Evolutionary conservation across 2,113 vertebrate species (phyloP).

Genomic region (Peucedramus taeniatus): DNA sequence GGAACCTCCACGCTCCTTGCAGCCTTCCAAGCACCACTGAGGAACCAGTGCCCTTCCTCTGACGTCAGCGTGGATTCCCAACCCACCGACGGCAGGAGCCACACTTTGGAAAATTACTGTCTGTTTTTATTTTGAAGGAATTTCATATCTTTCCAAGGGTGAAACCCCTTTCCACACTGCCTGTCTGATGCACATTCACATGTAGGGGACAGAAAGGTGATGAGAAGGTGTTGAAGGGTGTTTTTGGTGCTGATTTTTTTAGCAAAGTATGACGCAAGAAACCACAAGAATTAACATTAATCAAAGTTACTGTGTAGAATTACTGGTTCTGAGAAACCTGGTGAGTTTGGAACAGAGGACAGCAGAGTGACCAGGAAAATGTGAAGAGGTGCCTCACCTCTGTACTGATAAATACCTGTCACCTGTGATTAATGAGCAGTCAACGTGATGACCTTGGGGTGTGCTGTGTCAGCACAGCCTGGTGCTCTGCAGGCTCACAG

Average conservation of each 20-base stretch:
- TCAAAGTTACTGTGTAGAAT: background rate
- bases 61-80: background rate
- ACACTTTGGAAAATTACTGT: background rate
- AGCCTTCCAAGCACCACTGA: background rate
- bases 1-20: background rate
- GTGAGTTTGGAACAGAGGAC: background rate
- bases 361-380: background rate
- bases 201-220: background rate
- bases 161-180: background rate
- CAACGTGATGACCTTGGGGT: fast-evolving
- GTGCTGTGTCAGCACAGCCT: background rate
- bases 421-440: background rate
- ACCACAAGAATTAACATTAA: background rate
- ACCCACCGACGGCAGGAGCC: background rate
- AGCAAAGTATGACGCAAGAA: background rate
- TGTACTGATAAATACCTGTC: background rate
- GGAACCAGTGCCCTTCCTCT: background rate
- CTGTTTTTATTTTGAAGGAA: background rate
- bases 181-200: background rate
- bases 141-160: background rate
- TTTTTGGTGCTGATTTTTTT: background rate
- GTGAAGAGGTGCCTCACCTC: background rate
- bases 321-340: background rate
- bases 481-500: background rate
- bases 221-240: background rate